Base-by-base conservation (phyloP, 2,113 vertebrate genomes). In the Agapornis roseicollis region DNA sequence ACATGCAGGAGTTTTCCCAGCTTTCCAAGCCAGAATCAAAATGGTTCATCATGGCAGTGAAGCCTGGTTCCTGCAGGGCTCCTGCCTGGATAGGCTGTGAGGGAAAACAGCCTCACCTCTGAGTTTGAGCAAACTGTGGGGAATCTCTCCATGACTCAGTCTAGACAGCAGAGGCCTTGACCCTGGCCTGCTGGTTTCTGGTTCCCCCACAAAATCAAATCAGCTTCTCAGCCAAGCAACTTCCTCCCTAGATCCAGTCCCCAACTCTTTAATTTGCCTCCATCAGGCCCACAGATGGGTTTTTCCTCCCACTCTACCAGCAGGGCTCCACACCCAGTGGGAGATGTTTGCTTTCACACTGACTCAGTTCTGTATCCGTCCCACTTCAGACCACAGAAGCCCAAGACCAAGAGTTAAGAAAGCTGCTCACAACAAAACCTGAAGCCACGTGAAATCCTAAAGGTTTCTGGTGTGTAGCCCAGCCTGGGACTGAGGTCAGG, bases 161-260 rank as follows among this genome's bases (percentile, higher is more conserved):
- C 0, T 0, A 89, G 84, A 44, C 0, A 0, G 65, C 29, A 92
- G 37, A 83, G 64, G 42, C 29, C 68, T 80, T 92, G 72, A 94
- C 91, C 83, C 20, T 1, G 1, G 46, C 4, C 83, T 64, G 33
- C 60, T 55, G 64, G 55, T 13, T 88, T 95, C 84, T 84, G 37
- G 42, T 93, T 93, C 31, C 19, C 13, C 47, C 61, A 41, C 80
- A 95, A 81, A 96, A 95, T 92, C 96, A 89, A 77, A 90, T 84
- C 85, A 93, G 53, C 31, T 53, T 79, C 58, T 92, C 16, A 1
- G 66, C 70, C 81, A 85, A 94, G 60, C 33, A 63, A 84, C 52
- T 95, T 96, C 92, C 95, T 94, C 49, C 28, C 77, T 53, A 72
- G 13, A 56, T 56, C 52, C 69, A 27, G n/a, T 61, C 64, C 58